A percentile compares a stretch with the other conserved stretches of the same genome.
Conservation (phyloP, 1,140 invertebrate species). For the Neodiprion virginianus region DNA sequence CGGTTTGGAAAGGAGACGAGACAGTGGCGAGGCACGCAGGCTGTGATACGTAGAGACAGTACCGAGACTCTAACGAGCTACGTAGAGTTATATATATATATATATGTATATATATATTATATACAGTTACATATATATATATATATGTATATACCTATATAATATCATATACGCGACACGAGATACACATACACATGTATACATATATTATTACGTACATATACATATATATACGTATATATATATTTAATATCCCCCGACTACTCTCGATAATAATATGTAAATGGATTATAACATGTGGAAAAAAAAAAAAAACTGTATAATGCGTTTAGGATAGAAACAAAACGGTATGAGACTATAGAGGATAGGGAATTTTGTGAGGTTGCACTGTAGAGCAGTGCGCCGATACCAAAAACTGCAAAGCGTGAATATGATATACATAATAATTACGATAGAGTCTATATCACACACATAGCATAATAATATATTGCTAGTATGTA, state of each 20-base stretch:
- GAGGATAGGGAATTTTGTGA: constrained; percentile 11
- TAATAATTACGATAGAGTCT: constrained; percentile 60
- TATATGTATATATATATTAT: constrained; percentile 42
- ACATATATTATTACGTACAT: constrained; percentile 19
- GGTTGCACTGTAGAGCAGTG: constrained; percentile 55
- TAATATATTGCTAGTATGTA: constrained; percentile 63
- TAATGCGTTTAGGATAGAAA: constrained; percentile 11
- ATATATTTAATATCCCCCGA: constrained; percentile 46
- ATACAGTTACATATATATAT: constrained; percentile 23
- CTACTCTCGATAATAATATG: constrained; percentile 56
- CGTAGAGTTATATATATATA: constrained; percentile 39
- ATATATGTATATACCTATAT: constrained; percentile 6
- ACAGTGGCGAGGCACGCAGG: constrained; percentile 61
- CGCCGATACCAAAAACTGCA: constrained; percentile 34
- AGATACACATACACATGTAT: neutral
- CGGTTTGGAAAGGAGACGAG: constrained; percentile 15
- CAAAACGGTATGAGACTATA: neutral
- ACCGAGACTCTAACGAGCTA: constrained; percentile 60
- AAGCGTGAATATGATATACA: constrained; percentile 53
- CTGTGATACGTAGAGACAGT: constrained; percentile 63
- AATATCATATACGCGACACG: neutral
- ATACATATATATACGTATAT: constrained; percentile 20
- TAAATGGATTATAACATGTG: constrained; percentile 51
- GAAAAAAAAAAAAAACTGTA: constrained; percentile 1
- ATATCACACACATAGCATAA: constrained; percentile 61